phyloP scores from a whole-genome alignment of 2,888 invertebrate genomes.

The Muschampia plurimacula region DNA sequence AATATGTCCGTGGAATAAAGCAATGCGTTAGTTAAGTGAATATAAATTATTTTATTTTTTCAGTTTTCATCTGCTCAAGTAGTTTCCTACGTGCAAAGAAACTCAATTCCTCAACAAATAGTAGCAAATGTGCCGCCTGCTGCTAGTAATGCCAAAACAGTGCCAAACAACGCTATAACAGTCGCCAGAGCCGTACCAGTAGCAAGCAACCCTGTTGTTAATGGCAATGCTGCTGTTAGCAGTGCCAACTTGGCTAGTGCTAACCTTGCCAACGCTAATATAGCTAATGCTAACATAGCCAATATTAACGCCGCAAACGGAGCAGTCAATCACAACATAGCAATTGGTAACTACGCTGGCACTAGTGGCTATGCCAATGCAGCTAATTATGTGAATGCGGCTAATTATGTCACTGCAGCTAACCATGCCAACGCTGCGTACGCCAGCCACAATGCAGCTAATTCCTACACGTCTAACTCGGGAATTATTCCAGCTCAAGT shows the following conservation, averaged over 20 bases:
- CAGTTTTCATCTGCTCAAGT: slow-evolving; percentile 55
- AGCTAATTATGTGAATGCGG: not conserved
- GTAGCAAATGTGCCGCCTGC: slow-evolving; percentile 3
- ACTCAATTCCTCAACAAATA: slow-evolving; percentile 17
- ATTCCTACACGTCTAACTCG: slow-evolving; percentile 26
- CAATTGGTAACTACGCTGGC: slow-evolving; percentile 16
- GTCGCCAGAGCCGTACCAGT: slow-evolving; percentile 29
- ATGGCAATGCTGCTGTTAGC: slow-evolving; percentile 24
- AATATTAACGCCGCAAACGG: slow-evolving; percentile 21
- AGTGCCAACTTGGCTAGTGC: slow-evolving; percentile 35
- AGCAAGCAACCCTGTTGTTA: slow-evolving; percentile 19
- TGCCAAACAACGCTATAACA: slow-evolving; percentile 14
- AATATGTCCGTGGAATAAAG: no score
- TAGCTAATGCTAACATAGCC: slow-evolving; percentile 35
- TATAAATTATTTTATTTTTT: slow-evolving; percentile 21
- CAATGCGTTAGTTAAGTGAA: no score
- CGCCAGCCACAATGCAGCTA: slow-evolving; percentile 15
- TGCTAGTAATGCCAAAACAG: not conserved
- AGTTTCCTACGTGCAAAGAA: slow-evolving; percentile 45
- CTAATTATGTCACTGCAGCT: slow-evolving; percentile 10
- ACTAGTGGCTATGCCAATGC: no score
- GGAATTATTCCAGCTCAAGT: slow-evolving; percentile 9
- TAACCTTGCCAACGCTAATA: slow-evolving; percentile 31
- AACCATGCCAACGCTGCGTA: slow-evolving; percentile 11
- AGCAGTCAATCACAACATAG: slow-evolving; percentile 18